phyloP scores from a whole-genome alignment of 2,113 vertebrate genomes.

The Caranx ignobilis region DNA sequence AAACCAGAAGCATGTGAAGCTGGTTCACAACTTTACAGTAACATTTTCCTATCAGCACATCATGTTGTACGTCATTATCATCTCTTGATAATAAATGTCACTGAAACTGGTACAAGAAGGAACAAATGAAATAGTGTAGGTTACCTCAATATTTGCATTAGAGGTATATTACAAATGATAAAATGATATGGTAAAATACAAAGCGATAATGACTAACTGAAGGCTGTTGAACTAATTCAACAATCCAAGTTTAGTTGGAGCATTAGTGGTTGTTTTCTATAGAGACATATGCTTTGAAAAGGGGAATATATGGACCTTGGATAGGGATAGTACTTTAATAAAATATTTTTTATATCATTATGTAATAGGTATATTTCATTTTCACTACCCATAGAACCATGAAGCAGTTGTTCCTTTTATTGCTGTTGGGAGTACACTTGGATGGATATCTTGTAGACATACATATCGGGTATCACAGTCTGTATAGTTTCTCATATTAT shows the following conservation, averaged over 20 bases:
- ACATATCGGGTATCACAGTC: conserved; percentile 28
- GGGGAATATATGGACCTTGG: neutral
- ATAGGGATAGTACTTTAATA: conserved; percentile 9
- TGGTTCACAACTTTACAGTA: neutral
- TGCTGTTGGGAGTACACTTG: conserved; percentile 54
- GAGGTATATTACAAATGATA: neutral
- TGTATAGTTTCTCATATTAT: conserved; percentile 22
- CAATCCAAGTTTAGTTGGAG: neutral
- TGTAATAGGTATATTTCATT: conserved; percentile 20
- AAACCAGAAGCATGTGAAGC: neutral
- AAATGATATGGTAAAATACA: conserved; percentile 2
- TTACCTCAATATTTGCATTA: neutral
- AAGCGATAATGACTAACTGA: neutral
- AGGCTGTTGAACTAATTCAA: neutral
- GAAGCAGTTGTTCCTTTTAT: conserved; percentile 37
- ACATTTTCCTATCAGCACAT: neutral
- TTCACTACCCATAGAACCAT: conserved; percentile 33
- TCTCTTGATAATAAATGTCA: neutral
- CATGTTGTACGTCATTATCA: neutral
- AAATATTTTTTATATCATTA: neutral
- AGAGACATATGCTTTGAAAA: neutral
- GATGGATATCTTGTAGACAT: conserved; percentile 42
- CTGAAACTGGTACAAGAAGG: neutral
- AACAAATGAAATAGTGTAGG: neutral
- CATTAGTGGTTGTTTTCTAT: neutral